These are phyloP conservation scores for Pammene fasciana DNA, from an alignment of 2,888 invertebrate genomes.

Conservation along the genomic window DNA sequence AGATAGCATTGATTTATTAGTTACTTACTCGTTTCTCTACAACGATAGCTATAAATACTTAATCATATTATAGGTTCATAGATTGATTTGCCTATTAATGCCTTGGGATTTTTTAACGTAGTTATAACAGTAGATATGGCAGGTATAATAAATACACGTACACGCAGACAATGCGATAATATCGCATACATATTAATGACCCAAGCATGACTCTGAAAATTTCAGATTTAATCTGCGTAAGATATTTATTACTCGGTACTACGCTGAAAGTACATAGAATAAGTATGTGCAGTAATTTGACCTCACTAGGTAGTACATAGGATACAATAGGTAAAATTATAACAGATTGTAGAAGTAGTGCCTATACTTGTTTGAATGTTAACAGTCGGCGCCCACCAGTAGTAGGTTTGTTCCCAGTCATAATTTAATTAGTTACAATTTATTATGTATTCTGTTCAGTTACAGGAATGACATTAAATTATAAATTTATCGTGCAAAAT, in stretches of 20 bases:
- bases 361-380: too few species aligned
- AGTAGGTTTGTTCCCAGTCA: too few species aligned
- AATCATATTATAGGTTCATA: too few species aligned
- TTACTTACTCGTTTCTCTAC: too few species aligned
- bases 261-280: conserved; percentile 45
- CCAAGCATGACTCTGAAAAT: conserved; percentile 33
- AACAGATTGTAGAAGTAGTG: not conserved
- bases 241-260: conserved; percentile 4
- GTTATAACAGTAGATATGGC: not conserved
- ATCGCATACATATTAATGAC: conserved; percentile 19
- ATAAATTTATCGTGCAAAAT: too few species aligned
- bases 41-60: too few species aligned
- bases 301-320: too few species aligned
- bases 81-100: not conserved
- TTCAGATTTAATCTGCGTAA: conserved; percentile 23
- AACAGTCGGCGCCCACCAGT: too few species aligned
- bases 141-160: not conserved
- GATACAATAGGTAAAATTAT: not conserved
- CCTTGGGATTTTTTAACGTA: not conserved
- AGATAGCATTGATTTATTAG: too few species aligned
- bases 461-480: too few species aligned
- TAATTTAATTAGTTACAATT: too few species aligned
- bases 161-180: conserved; percentile 26
- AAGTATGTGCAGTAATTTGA: not conserved
- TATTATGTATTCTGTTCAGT: too few species aligned